phyloP scores from a whole-genome alignment of 2,113 vertebrate species.

The Anoplopoma fimbria region DNA sequence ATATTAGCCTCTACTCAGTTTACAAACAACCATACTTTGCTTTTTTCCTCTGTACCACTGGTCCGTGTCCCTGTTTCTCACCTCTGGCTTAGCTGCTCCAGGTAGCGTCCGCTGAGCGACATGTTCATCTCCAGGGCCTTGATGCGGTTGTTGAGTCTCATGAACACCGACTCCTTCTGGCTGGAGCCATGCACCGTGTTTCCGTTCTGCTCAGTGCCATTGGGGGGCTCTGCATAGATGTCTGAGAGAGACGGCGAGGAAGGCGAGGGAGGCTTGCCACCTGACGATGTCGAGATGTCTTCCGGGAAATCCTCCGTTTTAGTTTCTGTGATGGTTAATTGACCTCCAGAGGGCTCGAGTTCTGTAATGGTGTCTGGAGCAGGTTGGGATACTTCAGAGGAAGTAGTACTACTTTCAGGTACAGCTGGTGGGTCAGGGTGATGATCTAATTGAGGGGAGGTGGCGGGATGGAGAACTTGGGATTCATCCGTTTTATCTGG shows the following conservation, averaged over 20 bases:
- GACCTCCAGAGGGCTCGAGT: slow-evolving; percentile 51
- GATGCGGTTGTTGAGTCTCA: slow-evolving; percentile 98
- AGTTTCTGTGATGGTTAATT: slow-evolving; percentile 62
- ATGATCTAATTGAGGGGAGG: slow-evolving; percentile 66
- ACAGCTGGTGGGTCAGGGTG: slow-evolving; percentile 38
- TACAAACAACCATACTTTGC: background rate
- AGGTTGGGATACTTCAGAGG: slow-evolving; percentile 66
- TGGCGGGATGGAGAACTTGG: slow-evolving; percentile 62
- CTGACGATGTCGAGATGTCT: slow-evolving; percentile 64
- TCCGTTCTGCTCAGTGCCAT: slow-evolving; percentile 90
- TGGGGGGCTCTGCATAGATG: slow-evolving; percentile 93
- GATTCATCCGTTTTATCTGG: slow-evolving; percentile 34
- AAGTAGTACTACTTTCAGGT: slow-evolving; percentile 56
- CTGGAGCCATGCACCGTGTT: slow-evolving; percentile 91
- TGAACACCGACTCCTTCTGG: slow-evolving; percentile 98
- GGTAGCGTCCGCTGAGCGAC: slow-evolving; percentile 97
- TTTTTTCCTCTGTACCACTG: background rate
- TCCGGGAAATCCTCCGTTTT: slow-evolving; percentile 85
- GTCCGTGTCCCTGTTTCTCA: slow-evolving; percentile 54
- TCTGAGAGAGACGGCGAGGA: slow-evolving; percentile 83
- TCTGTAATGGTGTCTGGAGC: slow-evolving; percentile 41
- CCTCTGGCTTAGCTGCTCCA: slow-evolving; percentile 99
- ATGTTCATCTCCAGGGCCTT: slow-evolving; percentile 98
- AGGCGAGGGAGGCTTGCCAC: background rate
- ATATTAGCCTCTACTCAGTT: background rate